Conservation (phyloP, 2,888 invertebrate species). For the Coelopa pilipes region DNA sequence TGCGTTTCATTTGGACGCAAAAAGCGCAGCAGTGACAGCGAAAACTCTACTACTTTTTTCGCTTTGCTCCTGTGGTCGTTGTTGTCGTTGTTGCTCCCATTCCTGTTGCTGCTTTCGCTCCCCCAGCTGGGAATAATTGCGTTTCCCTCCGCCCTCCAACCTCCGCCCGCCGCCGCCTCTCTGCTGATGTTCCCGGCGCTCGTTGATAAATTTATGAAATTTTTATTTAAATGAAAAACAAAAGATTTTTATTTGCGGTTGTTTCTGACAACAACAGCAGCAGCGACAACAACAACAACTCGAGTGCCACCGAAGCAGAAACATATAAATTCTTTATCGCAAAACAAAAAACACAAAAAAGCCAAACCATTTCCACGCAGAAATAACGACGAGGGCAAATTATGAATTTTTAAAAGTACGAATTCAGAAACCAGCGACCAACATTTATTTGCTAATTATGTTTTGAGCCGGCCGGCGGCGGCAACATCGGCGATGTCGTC, state of each 20-base stretch:
- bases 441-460: too few relatives aligned
- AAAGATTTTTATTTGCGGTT: constrained; percentile 35
- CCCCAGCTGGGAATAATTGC: constrained; percentile 28
- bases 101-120: constrained; percentile 23
- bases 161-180: neutral
- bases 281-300: constrained; percentile 13
- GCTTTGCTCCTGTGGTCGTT: too few relatives aligned
- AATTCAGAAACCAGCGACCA: too few relatives aligned
- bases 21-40: constrained; percentile 4
- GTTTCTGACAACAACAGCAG: constrained; percentile 27
- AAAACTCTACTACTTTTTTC: constrained; percentile 14
- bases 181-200: neutral
- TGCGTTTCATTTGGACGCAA: constrained; percentile 24
- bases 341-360: too few relatives aligned
- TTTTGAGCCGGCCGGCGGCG: too few relatives aligned
- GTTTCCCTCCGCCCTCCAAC: constrained; percentile 21
- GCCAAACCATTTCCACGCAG: too few relatives aligned
- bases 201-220: constrained; percentile 31
- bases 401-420: too few relatives aligned
- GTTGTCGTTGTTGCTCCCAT: too few relatives aligned
- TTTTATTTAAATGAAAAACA: constrained; percentile 35
- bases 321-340: too few relatives aligned
- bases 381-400: too few relatives aligned
- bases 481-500: too few relatives aligned
- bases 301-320: too few relatives aligned